Conservation (phyloP, 2,797 vertebrate genomes). For the Acrocephalus scirpaceus region DNA sequence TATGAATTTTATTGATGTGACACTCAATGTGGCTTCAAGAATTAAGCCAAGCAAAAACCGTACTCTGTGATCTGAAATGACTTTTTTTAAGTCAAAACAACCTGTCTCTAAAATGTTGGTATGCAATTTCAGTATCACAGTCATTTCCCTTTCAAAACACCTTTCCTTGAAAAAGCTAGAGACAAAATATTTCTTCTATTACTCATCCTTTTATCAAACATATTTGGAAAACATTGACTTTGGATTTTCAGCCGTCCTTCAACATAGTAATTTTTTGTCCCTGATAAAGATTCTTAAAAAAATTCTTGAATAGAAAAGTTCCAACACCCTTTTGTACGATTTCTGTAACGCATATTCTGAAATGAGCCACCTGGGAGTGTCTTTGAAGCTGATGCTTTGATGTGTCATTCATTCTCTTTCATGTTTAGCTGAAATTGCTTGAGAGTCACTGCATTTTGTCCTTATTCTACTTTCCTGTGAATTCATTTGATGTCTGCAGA, state of each 20-base stretch:
- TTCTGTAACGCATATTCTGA: background rate
- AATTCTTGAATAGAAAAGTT: background rate
- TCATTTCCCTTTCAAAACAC: background rate
- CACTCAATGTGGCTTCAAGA: background rate
- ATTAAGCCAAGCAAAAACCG: background rate
- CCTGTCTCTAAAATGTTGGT: background rate
- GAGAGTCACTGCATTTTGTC: conserved; percentile 12
- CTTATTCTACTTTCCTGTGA: background rate
- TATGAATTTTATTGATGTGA: background rate
- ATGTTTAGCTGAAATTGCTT: background rate
- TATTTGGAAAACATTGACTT: background rate
- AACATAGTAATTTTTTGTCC: background rate
- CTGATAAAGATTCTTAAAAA: background rate
- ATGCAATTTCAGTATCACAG: background rate
- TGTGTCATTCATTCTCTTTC: conserved; percentile 29
- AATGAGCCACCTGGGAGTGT: background rate
- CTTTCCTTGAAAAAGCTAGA: background rate
- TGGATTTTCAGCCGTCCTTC: background rate
- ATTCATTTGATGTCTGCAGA: background rate
- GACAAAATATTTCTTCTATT: background rate
- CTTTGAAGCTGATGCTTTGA: conserved; percentile 52
- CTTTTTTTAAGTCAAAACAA: background rate
- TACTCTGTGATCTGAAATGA: fast-evolving
- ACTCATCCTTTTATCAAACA: background rate
- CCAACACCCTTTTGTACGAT: background rate